phyloP scores from a whole-genome alignment of 1,140 invertebrate species.

The Bactericera cockerelli region DNA sequence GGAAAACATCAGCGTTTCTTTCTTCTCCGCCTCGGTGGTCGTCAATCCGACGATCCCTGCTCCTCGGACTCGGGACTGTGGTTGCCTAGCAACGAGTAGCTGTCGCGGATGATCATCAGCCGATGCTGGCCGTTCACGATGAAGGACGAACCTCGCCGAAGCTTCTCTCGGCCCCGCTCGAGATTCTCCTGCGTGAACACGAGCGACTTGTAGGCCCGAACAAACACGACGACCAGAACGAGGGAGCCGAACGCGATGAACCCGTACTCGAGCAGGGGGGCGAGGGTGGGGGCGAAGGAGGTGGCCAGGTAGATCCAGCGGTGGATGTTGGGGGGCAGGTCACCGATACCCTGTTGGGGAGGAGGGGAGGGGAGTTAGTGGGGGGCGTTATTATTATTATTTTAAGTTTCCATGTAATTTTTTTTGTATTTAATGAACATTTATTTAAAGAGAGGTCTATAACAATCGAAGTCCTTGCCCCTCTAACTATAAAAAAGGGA shows the following conservation, averaged over 20 bases:
- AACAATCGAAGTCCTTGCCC: too few species aligned
- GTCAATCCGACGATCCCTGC: conserved; percentile 18
- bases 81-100: conserved; percentile 35
- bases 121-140: conserved; percentile 51
- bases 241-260: conserved; percentile 48
- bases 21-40: background rate
- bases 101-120: conserved; percentile 40
- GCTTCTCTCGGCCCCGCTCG: conserved; percentile 44
- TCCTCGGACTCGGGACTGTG: conserved; percentile 21
- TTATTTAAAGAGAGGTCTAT: too few species aligned
- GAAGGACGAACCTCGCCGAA: conserved; percentile 50
- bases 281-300: conserved; percentile 48
- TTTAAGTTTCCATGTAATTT: too few species aligned
- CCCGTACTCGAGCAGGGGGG: conserved; percentile 50
- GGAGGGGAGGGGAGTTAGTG: background rate
- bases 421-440: too few species aligned
- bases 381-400: too few species aligned
- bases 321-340: conserved; percentile 53
- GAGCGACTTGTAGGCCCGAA: conserved; percentile 55
- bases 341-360: conserved; percentile 51
- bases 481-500: too few species aligned
- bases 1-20: too few species aligned
- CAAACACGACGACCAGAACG: conserved; percentile 43
- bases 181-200: conserved; percentile 54
- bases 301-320: conserved; percentile 62